These are phyloP conservation scores for Proterorhinus semilunaris DNA, from an alignment of 2,113 vertebrate species.

Conservation along the genomic window DNA sequence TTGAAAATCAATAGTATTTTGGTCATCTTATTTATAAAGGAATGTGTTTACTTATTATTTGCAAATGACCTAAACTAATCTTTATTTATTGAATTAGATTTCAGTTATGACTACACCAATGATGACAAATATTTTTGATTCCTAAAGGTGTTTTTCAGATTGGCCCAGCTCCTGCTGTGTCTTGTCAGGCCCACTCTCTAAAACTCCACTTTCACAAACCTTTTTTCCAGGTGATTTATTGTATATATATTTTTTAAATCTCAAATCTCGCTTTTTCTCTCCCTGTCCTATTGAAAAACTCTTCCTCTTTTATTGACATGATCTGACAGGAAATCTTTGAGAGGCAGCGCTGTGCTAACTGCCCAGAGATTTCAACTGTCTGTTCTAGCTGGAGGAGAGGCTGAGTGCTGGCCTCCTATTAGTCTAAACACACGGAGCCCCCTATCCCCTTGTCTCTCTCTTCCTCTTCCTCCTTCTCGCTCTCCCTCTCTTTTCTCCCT, in stretches of 20 bases:
- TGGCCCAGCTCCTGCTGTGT: neutral
- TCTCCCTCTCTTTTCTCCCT: constrained; percentile 35
- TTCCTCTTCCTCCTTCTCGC: constrained; percentile 29
- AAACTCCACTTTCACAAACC: constrained; percentile 80
- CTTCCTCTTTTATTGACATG: constrained; percentile 90
- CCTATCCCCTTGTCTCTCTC: constrained; percentile 74
- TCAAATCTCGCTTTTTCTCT: constrained; percentile 37
- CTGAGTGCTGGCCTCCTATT: constrained; percentile 95
- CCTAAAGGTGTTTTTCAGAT: neutral
- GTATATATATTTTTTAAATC: neutral
- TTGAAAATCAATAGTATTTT: too few species aligned
- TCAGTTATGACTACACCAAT: too few species aligned
- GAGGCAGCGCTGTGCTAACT: constrained; percentile 91
- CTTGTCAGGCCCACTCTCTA: constrained; percentile 74
- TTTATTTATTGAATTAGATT: too few species aligned
- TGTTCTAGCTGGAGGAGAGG: constrained; percentile 94
- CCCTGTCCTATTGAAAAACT: constrained; percentile 89
- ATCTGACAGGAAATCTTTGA: constrained; percentile 99
- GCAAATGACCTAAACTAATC: too few species aligned
- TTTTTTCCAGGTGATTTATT: constrained; percentile 74
- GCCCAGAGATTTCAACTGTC: constrained; percentile 99
- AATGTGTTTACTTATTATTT: too few species aligned
- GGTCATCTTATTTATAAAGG: too few species aligned
- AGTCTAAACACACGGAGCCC: constrained; percentile 93
- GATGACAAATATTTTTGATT: neutral